Evolutionary conservation across 2,888 invertebrate genomes (phyloP), one percentile per base, ranked within the genome.

Genomic region (Erpobdella octoculata): DNA sequence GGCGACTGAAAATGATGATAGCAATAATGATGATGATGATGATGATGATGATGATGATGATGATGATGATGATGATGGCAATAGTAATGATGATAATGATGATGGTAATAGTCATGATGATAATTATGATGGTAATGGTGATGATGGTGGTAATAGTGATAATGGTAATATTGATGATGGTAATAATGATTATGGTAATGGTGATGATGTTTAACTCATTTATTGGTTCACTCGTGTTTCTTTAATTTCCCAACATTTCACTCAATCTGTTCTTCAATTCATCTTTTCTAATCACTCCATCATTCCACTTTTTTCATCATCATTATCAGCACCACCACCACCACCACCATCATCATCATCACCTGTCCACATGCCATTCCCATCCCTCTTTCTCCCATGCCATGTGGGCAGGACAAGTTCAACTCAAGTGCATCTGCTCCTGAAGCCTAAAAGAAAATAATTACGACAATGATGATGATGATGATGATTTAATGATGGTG

Each of bases 301-400:
- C n/a, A n/a, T n/a, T n/a, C n/a, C n/a, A n/a, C n/a, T n/a, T n/a
- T n/a, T n/a, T n/a, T n/a, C n/a, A n/a, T n/a, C n/a, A n/a, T n/a
- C n/a, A n/a, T n/a, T n/a, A n/a, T n/a, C n/a, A n/a, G n/a, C n/a
- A n/a, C n/a, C n/a, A n/a, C n/a, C n/a, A n/a, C n/a, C n/a, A n/a
- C n/a, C n/a, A n/a, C n/a, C n/a, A n/a, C n/a, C 46, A 41, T 15
- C 46, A 35, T 35, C 6, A 1, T 35, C 21, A 31, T 62, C 31
- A 91, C 89, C 91, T 91, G 81, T 72, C 97, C 97, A 83, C 97
- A 97, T 62, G 97, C 97, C 69, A 98, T 85, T 0, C 97, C 98
- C 97, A 98, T 97, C 53, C 96, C 96, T 15, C 91, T 89, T 82
- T 96, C 96, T 1, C 94, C 95, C 95, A 98, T 97, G 6, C 97